Conservation (phyloP, 2,113 vertebrate genomes). For the Piaya cayana region DNA sequence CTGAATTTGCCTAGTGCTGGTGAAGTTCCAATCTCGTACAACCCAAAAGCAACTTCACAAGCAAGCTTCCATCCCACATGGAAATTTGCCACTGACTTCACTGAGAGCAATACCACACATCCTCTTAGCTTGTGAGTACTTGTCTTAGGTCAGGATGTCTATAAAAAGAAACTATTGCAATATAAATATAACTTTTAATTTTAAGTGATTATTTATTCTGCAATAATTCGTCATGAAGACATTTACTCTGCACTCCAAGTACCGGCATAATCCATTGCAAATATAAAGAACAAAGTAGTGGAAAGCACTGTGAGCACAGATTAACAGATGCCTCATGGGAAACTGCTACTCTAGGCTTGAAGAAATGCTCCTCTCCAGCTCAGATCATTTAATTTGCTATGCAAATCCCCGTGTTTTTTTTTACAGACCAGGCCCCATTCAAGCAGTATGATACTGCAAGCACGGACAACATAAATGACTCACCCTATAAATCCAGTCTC, state of each 20-base stretch:
- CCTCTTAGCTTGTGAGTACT: neutral
- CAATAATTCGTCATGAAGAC: neutral
- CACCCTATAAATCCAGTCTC: neutral
- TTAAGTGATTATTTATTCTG: constrained; percentile 4
- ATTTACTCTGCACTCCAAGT: neutral
- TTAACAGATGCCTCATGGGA: neutral
- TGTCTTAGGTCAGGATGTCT: neutral
- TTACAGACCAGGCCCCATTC: neutral
- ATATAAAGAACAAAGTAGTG: neutral
- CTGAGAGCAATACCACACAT: neutral
- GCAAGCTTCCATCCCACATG: neutral
- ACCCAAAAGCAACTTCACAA: neutral
- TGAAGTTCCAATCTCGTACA: neutral
- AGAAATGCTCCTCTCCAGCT: neutral
- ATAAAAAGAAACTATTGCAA: neutral
- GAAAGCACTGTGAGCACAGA: neutral
- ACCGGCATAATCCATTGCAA: neutral
- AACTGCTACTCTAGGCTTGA: neutral
- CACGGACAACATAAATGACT: neutral
- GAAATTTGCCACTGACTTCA: neutral
- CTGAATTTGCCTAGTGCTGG: neutral
- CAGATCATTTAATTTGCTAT: neutral
- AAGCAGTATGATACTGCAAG: neutral
- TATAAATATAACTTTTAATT: neutral
- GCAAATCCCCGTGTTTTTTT: neutral